Conservation (phyloP, 2,113 vertebrate genomes). For the Tachysurus vachellii region DNA sequence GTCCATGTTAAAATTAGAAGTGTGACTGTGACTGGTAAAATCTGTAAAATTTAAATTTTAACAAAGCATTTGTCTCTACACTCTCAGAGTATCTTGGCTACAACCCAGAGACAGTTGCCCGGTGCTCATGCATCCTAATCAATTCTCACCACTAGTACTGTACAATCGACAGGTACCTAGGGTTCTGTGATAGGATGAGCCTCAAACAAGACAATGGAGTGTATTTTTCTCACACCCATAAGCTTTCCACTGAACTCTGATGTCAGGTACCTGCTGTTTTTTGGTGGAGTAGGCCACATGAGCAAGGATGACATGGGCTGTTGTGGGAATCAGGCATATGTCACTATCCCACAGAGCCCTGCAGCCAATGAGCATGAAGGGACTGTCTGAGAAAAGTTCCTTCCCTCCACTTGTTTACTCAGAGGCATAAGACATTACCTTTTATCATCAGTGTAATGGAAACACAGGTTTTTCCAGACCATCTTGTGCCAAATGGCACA, state of each 20-base stretch:
- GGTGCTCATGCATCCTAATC: not conserved
- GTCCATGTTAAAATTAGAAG: no score
- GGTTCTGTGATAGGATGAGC: not conserved
- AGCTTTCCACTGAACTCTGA: slow-evolving; percentile 21
- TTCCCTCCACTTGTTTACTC: slow-evolving; percentile 58
- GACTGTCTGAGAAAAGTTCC: slow-evolving; percentile 56
- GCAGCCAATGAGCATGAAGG: slow-evolving; percentile 56
- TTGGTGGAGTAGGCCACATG: slow-evolving; percentile 68
- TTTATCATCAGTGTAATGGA: slow-evolving; percentile 42
- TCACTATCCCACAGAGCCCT: slow-evolving; percentile 73
- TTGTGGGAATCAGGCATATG: slow-evolving; percentile 71
- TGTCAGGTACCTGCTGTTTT: slow-evolving; percentile 41
- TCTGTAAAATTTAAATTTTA: not conserved
- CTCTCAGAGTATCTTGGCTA: not conserved
- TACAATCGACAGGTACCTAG: slow-evolving; percentile 1
- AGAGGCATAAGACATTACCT: slow-evolving; percentile 45
- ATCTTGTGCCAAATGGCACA: slow-evolving; percentile 35
- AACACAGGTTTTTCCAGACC: slow-evolving; percentile 56
- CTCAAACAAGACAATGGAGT: slow-evolving; percentile 32
- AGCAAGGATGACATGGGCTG: slow-evolving; percentile 58
- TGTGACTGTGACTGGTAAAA: not conserved
- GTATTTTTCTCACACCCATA: slow-evolving; percentile 52
- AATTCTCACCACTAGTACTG: not conserved
- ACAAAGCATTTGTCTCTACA: not conserved
- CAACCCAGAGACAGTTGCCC: not conserved